Percentiles rank a stretch among this genome's conserved stretches.
Conservation (phyloP, 2,888 invertebrate genomes). For the Tinea pellionella region DNA sequence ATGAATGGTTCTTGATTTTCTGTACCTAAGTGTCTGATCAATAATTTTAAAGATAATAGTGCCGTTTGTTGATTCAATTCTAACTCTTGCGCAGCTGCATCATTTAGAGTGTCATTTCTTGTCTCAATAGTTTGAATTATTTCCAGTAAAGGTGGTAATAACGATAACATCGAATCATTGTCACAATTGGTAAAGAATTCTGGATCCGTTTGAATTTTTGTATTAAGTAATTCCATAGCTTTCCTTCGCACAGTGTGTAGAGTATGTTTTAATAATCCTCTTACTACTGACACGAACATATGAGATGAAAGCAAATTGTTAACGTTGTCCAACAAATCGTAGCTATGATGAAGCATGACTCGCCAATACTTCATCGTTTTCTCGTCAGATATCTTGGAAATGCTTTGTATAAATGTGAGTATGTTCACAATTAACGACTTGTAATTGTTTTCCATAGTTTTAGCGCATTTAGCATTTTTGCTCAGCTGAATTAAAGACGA, state of each 20-base stretch:
- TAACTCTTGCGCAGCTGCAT: slow-evolving; percentile 64
- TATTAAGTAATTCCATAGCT: slow-evolving; percentile 86
- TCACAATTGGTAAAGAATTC: slow-evolving; percentile 70
- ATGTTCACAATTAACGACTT: slow-evolving; percentile 77
- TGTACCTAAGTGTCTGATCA: slow-evolving; percentile 79
- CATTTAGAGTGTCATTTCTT: slow-evolving; percentile 32
- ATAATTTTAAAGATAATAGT: slow-evolving; percentile 82
- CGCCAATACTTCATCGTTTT: slow-evolving; percentile 83
- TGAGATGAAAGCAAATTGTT: slow-evolving; percentile 82
- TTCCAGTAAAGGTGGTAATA: slow-evolving; percentile 72
- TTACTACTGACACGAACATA: slow-evolving; percentile 83
- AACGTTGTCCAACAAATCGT: slow-evolving; percentile 83
- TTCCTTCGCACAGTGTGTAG: slow-evolving; percentile 79
- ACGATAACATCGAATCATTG: slow-evolving; percentile 58
- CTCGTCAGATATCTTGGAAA: slow-evolving; percentile 73
- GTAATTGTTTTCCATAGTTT: slow-evolving; percentile 71
- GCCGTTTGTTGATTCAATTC: slow-evolving; percentile 85
- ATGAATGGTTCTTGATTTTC: slow-evolving; percentile 78
- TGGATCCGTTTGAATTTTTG: slow-evolving; percentile 78
- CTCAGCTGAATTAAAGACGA: slow-evolving; percentile 76
- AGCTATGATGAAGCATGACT: slow-evolving; percentile 80
- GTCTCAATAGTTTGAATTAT: slow-evolving; percentile 67
- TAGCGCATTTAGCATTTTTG: slow-evolving; percentile 42
- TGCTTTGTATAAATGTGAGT: slow-evolving; percentile 74
- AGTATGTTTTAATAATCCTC: slow-evolving; percentile 78